Conservation (phyloP, 2,797 vertebrate genomes). For the Leucoraja ocellata region DNA sequence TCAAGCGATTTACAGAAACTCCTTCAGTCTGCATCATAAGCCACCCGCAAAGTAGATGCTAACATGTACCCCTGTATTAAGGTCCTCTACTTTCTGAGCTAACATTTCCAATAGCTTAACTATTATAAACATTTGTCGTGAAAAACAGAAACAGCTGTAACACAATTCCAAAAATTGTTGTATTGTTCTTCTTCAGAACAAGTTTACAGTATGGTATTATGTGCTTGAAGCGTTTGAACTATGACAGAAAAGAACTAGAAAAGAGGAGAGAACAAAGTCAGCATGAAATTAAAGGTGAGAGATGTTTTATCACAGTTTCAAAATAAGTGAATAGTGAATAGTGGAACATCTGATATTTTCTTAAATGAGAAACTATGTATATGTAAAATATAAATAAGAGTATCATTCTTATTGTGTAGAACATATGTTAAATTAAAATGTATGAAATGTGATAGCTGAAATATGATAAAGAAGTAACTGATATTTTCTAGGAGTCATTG, state of each 20-base stretch:
- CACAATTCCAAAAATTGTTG: not conserved
- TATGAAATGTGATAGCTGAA: not conserved
- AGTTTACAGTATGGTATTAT: slow-evolving; percentile 98
- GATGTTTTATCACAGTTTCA: not conserved
- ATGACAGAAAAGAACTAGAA: slow-evolving; percentile 95
- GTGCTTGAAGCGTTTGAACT: slow-evolving; percentile 97
- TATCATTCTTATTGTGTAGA: not conserved
- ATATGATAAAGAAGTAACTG: not conserved
- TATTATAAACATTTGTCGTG: not conserved
- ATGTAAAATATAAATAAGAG: not conserved
- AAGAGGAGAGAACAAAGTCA: slow-evolving; percentile 86
- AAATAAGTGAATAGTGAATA: not conserved
- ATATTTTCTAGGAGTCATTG: not conserved
- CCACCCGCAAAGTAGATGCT: not conserved
- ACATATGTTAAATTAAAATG: not conserved
- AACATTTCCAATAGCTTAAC: slow-evolving; percentile 1
- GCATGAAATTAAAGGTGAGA: slow-evolving; percentile 90
- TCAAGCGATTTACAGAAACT: not conserved
- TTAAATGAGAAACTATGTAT: not conserved
- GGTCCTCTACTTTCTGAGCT: not conserved
- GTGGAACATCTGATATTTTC: not conserved
- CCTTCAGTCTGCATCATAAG: not conserved
- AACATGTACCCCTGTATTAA: not conserved
- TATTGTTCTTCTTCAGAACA: slow-evolving; percentile 63
- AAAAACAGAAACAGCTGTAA: not conserved